These are phyloP conservation scores for Lysiphlebus fabarum DNA, from an alignment of 1,140 invertebrate species.

Conservation along the genomic window DNA sequence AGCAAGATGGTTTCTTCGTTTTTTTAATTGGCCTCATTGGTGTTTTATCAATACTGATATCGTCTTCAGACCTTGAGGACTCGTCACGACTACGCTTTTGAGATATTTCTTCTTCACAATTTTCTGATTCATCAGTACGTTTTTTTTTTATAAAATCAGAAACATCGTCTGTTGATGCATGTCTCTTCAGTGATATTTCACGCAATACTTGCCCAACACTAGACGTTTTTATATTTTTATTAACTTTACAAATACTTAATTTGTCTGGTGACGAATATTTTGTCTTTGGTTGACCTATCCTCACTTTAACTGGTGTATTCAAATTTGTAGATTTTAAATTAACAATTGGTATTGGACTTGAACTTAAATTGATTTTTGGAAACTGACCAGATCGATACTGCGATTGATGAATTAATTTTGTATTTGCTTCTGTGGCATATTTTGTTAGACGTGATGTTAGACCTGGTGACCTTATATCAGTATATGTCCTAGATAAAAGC, in stretches of 20 bases:
- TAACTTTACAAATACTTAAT: slow-evolving; percentile 28
- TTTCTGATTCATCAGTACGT: slow-evolving; percentile 37
- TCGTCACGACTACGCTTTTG: slow-evolving; percentile 49
- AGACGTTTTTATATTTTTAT: slow-evolving; percentile 20
- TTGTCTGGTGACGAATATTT: slow-evolving; percentile 38
- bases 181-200: slow-evolving; percentile 48
- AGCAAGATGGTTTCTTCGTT: slow-evolving; percentile 49
- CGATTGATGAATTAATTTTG: slow-evolving; percentile 45
- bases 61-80: slow-evolving; percentile 45
- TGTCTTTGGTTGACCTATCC: slow-evolving; percentile 45
- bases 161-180: slow-evolving; percentile 48
- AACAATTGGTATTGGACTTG: slow-evolving; percentile 45
- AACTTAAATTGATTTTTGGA: slow-evolving; percentile 49
- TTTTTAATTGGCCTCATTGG: slow-evolving; percentile 44
- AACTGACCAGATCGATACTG: slow-evolving; percentile 50
- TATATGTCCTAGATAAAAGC: slow-evolving; percentile 39
- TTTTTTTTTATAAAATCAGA: slow-evolving; percentile 47
- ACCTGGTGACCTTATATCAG: slow-evolving; percentile 48
- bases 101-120: slow-evolving; percentile 46
- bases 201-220: slow-evolving; percentile 36
- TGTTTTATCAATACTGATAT: slow-evolving; percentile 38
- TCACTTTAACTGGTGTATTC: slow-evolving; percentile 43
- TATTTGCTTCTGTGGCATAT: slow-evolving; percentile 47
- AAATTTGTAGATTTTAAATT: slow-evolving; percentile 39
- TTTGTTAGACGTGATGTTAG: slow-evolving; percentile 47